Conservation (phyloP, 1,140 invertebrate genomes). For the Battus philenor region DNA sequence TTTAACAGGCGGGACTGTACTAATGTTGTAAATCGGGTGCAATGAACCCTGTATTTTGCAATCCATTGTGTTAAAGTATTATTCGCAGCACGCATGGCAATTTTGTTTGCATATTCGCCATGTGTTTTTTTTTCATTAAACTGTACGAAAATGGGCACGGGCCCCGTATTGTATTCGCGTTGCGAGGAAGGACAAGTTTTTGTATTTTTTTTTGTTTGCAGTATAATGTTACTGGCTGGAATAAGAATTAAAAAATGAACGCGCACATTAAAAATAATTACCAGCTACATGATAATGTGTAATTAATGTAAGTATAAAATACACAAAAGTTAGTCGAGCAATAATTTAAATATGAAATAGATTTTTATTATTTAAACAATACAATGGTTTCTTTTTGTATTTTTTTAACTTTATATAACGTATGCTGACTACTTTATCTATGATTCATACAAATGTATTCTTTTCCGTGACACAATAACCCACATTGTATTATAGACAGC, state of each 20-base stretch:
- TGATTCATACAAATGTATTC: no score
- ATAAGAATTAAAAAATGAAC: no score
- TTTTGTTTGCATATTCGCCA: conserved; percentile 22
- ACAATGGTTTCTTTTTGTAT: no score
- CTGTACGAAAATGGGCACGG: conserved; percentile 16
- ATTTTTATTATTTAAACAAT: no score
- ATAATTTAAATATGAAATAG: no score
- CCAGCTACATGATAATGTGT: no score
- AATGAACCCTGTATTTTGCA: conserved; percentile 27
- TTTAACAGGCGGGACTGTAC: not conserved
- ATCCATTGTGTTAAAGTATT: conserved; percentile 29
- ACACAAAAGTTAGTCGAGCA: no score
- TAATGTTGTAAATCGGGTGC: conserved; percentile 18
- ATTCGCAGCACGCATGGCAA: conserved; percentile 22
- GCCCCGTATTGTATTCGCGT: conserved; percentile 8
- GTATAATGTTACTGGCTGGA: conserved; percentile 8
- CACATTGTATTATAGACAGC: not conserved
- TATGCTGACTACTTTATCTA: no score
- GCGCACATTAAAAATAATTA: no score
- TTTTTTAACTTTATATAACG: no score
- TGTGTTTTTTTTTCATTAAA: conserved; percentile 14
- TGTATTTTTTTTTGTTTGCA: conserved; percentile 10
- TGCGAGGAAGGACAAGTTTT: conserved; percentile 8
- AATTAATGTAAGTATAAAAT: no score
- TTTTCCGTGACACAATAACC: no score